phyloP scores from a whole-genome alignment of 2,888 invertebrate species.

The Anarsia innoxiella region DNA sequence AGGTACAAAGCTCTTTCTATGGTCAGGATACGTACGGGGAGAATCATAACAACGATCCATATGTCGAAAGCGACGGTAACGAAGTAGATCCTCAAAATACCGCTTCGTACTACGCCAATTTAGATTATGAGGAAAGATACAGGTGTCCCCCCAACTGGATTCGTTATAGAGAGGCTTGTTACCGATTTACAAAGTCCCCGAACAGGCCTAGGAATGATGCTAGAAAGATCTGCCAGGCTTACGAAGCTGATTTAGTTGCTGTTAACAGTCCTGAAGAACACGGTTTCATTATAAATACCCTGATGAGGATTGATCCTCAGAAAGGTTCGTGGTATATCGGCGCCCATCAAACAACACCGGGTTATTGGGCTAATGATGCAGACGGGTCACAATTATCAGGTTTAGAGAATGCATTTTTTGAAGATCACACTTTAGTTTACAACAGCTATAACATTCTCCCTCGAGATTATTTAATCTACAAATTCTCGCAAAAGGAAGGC shows the following conservation, averaged over 20 bases:
- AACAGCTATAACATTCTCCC: slow-evolving; percentile 70
- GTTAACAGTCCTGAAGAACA: slow-evolving; percentile 91
- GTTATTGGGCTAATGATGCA: slow-evolving; percentile 87
- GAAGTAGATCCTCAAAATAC: slow-evolving; percentile 57
- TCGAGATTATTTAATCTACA: slow-evolving; percentile 86
- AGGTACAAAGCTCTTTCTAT: slow-evolving; percentile 57
- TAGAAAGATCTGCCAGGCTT: slow-evolving; percentile 87
- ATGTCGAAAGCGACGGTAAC: slow-evolving; percentile 29
- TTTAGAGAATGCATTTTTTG: slow-evolving; percentile 88
- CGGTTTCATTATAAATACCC: slow-evolving; percentile 86
- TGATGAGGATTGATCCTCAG: slow-evolving; percentile 89
- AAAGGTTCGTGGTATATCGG: slow-evolving; percentile 92
- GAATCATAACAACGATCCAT: slow-evolving; percentile 17
- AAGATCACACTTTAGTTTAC: slow-evolving; percentile 63
- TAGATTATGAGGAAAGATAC: slow-evolving; percentile 62
- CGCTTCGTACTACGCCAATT: slow-evolving; percentile 54
- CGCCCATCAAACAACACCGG: slow-evolving; percentile 82
- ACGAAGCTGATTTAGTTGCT: slow-evolving; percentile 86
- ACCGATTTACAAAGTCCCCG: slow-evolving; percentile 92
- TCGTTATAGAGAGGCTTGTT: slow-evolving; percentile 87
- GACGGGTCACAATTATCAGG: slow-evolving; percentile 87
- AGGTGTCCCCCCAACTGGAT: slow-evolving; percentile 92
- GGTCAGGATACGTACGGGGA: slow-evolving; percentile 41
- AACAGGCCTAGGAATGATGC: slow-evolving; percentile 87
- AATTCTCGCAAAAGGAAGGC: slow-evolving; percentile 80